These are phyloP conservation scores for Channa maculata DNA, from an alignment of 2,113 vertebrate species.

Conservation along the genomic window DNA sequence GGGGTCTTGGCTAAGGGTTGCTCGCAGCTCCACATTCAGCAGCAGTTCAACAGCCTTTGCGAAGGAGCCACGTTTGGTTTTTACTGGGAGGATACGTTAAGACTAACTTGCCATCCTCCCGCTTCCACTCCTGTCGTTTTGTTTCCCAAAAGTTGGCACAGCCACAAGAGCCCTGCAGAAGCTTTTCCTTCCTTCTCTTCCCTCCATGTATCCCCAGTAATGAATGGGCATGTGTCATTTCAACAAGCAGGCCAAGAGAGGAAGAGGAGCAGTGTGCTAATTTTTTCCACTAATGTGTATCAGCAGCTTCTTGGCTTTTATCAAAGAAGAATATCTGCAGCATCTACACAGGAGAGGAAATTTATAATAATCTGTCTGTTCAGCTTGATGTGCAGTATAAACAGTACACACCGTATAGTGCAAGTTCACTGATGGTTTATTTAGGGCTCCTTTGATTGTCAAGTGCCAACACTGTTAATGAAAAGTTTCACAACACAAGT, in stretches of 20 bases:
- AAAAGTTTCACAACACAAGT: too few species aligned
- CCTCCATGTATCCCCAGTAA: constrained; percentile 50
- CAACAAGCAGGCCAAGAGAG: constrained; percentile 54
- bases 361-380: too few species aligned
- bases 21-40: constrained; percentile 8
- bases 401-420: not conserved
- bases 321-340: constrained; percentile 34
- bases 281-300: constrained; percentile 47
- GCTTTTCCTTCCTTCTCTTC: constrained; percentile 17
- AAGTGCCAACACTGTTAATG: too few species aligned
- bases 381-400: too few species aligned
- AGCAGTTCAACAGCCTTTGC: constrained; percentile 26
- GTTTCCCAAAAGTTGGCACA: constrained; percentile 42
- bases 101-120: constrained; percentile 1
- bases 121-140: constrained; percentile 40
- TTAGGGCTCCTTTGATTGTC: too few species aligned
- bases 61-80: constrained; percentile 17
- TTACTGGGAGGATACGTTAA: constrained; percentile 15
- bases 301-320: constrained; percentile 43
- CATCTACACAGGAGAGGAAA: not conserved
- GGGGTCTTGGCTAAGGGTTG: constrained; percentile 11
- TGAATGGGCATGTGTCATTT: constrained; percentile 52
- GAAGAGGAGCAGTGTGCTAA: constrained; percentile 54
- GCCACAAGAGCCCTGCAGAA: constrained; percentile 43
- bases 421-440: too few species aligned